Evolutionary conservation across 2,888 invertebrate genomes (phyloP).

Genomic region (Lasioglossum figueresi): DNA sequence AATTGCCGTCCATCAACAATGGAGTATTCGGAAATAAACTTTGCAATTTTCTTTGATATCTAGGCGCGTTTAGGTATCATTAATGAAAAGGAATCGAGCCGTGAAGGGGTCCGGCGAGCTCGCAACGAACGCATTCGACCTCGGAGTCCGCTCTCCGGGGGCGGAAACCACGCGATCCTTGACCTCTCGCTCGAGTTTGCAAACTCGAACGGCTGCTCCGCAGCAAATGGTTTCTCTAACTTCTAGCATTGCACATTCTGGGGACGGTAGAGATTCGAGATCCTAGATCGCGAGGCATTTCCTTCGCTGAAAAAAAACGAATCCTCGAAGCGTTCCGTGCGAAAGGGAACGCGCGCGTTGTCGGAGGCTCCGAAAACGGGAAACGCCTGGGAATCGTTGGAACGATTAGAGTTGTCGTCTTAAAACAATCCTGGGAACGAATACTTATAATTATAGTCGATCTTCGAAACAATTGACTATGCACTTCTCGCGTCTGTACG

Average conservation of each 20-base stretch:
- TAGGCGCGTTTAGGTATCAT: neutral
- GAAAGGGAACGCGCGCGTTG: neutral
- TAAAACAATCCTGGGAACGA: neutral
- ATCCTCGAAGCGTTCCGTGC: neutral
- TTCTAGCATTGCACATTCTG: constrained; percentile 70
- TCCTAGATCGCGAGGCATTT: constrained; percentile 27
- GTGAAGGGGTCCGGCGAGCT: constrained; percentile 44
- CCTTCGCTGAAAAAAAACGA: neutral
- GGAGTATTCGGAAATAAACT: neutral
- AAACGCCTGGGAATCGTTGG: neutral
- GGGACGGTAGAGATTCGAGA: constrained; percentile 62
- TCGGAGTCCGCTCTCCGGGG: neutral
- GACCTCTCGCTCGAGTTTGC: neutral
- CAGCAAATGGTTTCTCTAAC: constrained; percentile 37
- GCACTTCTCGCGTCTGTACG: neutral
- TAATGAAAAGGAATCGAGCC: neutral
- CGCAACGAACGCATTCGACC: constrained; percentile 51
- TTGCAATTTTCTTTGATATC: neutral
- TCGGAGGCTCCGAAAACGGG: neutral
- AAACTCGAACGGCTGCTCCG: neutral
- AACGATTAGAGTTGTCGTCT: neutral
- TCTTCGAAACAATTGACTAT: neutral
- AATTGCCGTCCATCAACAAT: neutral
- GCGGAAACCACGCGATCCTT: neutral
- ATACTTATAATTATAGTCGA: neutral